Percentiles rank a stretch among this genome's conserved stretches.
phyloP scores from a whole-genome alignment of 2,797 vertebrate genomes.

The Eulemur mongoz region DNA sequence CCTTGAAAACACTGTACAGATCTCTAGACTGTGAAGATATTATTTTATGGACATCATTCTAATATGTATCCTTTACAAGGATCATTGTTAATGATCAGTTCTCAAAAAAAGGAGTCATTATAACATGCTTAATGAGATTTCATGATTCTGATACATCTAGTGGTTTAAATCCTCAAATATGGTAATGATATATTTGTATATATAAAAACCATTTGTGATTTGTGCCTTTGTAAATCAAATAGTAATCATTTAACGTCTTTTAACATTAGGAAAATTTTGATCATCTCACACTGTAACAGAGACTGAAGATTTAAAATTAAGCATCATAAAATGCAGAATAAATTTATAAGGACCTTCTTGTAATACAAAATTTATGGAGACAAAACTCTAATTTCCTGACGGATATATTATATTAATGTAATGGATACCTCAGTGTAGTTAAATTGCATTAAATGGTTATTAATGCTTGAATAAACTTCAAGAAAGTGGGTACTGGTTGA shows the following conservation, averaged over 20 bases:
- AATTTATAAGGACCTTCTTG: slow-evolving; percentile 87
- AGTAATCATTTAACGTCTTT: slow-evolving; percentile 84
- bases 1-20: background rate
- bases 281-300: slow-evolving; percentile 80
- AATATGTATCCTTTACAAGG: background rate
- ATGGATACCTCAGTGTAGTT: slow-evolving; percentile 90
- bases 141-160: background rate
- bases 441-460: slow-evolving; percentile 92
- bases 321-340: slow-evolving; percentile 87
- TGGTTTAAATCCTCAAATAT: slow-evolving; percentile 4
- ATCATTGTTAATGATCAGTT: background rate
- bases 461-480: slow-evolving; percentile 92
- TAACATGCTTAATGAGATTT: background rate
- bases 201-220: slow-evolving; percentile 55
- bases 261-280: slow-evolving; percentile 85
- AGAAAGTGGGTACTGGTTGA: slow-evolving; percentile 89
- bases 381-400: slow-evolving; percentile 91
- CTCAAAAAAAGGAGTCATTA: background rate
- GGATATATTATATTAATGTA: slow-evolving; percentile 91
- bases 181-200: background rate
- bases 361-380: slow-evolving; percentile 90
- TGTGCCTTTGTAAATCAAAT: slow-evolving; percentile 83
- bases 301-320: slow-evolving; percentile 84
- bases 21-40: background rate
- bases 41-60: background rate